These are phyloP conservation scores for Orius laevigatus DNA, from an alignment of 1,140 invertebrate genomes.

Conservation along the genomic window DNA sequence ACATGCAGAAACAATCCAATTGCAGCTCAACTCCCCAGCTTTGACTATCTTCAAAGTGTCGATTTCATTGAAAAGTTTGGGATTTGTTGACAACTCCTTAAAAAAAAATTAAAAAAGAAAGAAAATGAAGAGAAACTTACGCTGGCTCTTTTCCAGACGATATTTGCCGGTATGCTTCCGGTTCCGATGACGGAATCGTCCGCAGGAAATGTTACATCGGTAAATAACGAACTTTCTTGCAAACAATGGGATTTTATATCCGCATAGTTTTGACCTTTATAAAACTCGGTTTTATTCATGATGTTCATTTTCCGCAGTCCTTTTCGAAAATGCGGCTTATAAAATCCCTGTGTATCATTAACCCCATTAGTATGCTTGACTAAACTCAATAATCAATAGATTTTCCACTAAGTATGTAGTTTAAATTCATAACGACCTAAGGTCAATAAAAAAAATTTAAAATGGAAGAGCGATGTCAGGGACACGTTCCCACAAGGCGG, in stretches of 20 bases:
- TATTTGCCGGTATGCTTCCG: conserved; percentile 14
- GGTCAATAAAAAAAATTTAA: no score
- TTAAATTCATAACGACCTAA: no score
- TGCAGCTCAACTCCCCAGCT: conserved; percentile 20
- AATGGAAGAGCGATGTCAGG: no score
- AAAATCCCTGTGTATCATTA: not conserved
- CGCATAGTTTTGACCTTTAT: conserved; percentile 19
- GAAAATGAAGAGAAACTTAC: conserved; percentile 13
- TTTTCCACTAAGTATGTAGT: no score
- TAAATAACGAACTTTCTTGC: conserved; percentile 16
- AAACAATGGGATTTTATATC: conserved; percentile 17
- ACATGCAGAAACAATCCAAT: conserved; percentile 22
- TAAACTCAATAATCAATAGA: no score
- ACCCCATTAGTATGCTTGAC: no score
- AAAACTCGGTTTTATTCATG: conserved; percentile 9
- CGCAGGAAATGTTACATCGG: conserved; percentile 20
- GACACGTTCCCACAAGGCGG: no score
- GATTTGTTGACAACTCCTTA: conserved; percentile 19
- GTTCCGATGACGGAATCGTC: conserved; percentile 17
- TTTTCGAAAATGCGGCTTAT: not conserved
- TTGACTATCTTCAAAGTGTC: conserved; percentile 12
- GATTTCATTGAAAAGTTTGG: conserved; percentile 19
- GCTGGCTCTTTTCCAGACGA: conserved; percentile 21
- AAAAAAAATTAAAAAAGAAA: conserved; percentile 3
- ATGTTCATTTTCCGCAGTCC: not conserved